Percentiles rank a stretch among this genome's conserved stretches.
phyloP scores from a whole-genome alignment of 2,113 vertebrate species.

The Noctilio leporinus region DNA sequence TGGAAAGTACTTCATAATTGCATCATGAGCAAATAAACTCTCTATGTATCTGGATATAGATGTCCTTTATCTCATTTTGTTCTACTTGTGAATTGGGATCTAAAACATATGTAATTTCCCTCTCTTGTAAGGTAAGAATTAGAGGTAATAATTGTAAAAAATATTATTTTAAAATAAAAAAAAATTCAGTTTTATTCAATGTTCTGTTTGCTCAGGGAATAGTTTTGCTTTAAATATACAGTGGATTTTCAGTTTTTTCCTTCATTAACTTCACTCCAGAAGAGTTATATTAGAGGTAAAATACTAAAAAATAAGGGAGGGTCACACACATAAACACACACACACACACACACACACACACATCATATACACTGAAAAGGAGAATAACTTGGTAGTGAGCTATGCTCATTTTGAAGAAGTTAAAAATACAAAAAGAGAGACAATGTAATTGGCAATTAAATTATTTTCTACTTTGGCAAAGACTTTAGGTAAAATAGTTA shows the following conservation, averaged over 20 bases:
- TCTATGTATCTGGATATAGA: not conserved
- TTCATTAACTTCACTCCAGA: not conserved
- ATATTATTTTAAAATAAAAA: not conserved
- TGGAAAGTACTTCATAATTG: not conserved
- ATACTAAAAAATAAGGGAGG: not conserved
- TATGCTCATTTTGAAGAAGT: not conserved
- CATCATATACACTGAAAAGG: not conserved
- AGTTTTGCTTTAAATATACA: not conserved
- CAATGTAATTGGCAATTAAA: not conserved
- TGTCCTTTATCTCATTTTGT: not conserved
- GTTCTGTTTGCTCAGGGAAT: not conserved
- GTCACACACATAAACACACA: not conserved
- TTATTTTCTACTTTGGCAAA: not conserved
- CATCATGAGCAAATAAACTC: not conserved
- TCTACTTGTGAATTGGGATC: not conserved
- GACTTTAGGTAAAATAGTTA: not conserved
- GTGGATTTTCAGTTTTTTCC: not conserved
- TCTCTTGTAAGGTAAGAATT: not conserved
- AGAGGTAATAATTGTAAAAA: not conserved
- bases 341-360: not conserved
- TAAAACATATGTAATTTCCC: not conserved
- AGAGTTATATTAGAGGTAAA: not conserved
- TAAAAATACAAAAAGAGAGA: not conserved
- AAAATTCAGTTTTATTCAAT: not conserved
- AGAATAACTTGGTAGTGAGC: not conserved